A percentile compares a stretch with the other conserved stretches of the same genome.
phyloP scores from a whole-genome alignment of 2,888 invertebrate genomes.

The Endotricha flammealis region DNA sequence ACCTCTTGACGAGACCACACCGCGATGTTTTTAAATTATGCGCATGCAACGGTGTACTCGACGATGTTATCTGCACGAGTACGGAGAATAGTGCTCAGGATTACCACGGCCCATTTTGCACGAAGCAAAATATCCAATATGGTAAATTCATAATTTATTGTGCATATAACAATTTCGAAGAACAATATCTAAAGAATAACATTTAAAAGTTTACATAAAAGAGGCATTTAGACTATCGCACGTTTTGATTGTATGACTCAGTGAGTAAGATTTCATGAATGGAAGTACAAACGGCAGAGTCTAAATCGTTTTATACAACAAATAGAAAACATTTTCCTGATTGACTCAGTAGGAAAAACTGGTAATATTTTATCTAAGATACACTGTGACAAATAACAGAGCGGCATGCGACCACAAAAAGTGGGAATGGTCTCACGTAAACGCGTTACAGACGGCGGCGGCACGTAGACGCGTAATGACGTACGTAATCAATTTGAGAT shows the following conservation, averaged over 20 bases:
- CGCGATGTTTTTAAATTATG: constrained; percentile 8
- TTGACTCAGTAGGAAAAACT: constrained; percentile 3
- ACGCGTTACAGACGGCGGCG: constrained; percentile 11
- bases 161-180: too few species aligned
- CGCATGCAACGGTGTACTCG: neutral
- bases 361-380: constrained; percentile 12
- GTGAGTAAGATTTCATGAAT: too few species aligned
- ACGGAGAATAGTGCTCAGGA: constrained; percentile 4
- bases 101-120: constrained; percentile 5
- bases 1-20: constrained; percentile 5
- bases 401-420: constrained; percentile 20
- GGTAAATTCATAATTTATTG: neutral
- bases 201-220: too few species aligned
- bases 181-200: too few species aligned
- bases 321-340: neutral
- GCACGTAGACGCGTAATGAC: constrained; percentile 26
- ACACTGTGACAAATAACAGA: constrained; percentile 28
- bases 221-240: too few species aligned
- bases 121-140: neutral
- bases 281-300: too few species aligned
- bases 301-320: too few species aligned
- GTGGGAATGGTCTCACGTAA: constrained; percentile 26
- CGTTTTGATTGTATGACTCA: too few species aligned
- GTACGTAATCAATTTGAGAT: constrained; percentile 28
- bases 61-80: constrained; percentile 6